Evolutionary conservation across 2,113 vertebrate species (phyloP), one percentile per base, ranked within the genome.

Genomic region (Eupsittula cactorum): DNA sequence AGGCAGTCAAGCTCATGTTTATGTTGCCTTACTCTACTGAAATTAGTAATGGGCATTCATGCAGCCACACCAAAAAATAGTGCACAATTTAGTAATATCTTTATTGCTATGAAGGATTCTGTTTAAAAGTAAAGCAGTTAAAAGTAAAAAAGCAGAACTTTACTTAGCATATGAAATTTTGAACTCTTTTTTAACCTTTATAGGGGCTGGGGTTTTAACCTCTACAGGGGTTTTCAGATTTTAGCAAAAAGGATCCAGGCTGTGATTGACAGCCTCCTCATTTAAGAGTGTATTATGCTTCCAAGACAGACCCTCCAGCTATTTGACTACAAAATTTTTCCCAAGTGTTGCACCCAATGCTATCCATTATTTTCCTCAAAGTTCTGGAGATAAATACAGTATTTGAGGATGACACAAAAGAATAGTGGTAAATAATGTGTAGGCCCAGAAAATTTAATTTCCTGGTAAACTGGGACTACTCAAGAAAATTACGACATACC

Each of bases 1-100:
- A 94, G 52, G 55, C 84, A 96, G 81, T 73, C 70, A 64, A 69
- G 74, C 49, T 92, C 41, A 20, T 82, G 86, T 95, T 95, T 96
- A 59, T 74, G 42, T 95, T 97, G 92, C 77, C 80, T 96, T 94
- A 46, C 23, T 31, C 64, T 35, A 23, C 23, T 28, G 60, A 50
- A 87, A 69, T 47, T 67, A 92, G 70, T 91, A 85, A 87, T 1
- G 20, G 41, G 80, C 87, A 82, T 95, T 91, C 93, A 89, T 91
- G 84, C 80, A 73, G 86, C 65, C 88, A 84, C 68, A 77, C 80
- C 49, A 19, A 93, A 94, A 92, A 89, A 0, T n/a, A 93, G 79
- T 20, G 59, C 80, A 49, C 41, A 42, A 39, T 69, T 95, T 70
- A 89, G 65, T 39, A 92, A 82, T 79, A 70, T 8, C 70, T 85